phyloP scores from a whole-genome alignment of 2,113 vertebrate species.

The Pelvicachromis taeniatus region DNA sequence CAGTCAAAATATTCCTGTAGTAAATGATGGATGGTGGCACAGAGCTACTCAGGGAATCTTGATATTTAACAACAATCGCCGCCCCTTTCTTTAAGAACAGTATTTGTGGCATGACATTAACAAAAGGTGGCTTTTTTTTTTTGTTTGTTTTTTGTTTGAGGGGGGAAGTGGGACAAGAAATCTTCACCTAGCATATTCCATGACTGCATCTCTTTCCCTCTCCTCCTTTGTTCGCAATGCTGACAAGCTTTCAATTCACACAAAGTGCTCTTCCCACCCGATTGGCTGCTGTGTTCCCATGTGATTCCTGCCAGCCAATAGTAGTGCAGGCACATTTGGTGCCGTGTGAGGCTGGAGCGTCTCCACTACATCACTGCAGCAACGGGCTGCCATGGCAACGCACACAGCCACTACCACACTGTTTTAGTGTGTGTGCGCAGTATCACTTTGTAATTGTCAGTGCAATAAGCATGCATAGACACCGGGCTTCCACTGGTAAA shows the following conservation, averaged over 20 bases:
- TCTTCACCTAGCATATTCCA: constrained; percentile 22
- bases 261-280: constrained; percentile 58
- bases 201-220: constrained; percentile 48
- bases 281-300: constrained; percentile 60
- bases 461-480: not conserved
- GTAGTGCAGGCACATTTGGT: constrained; percentile 60
- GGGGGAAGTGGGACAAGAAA: not conserved
- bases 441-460: constrained; percentile 7
- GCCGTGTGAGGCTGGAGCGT: constrained; percentile 60
- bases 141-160: no score
- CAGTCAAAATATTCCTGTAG: constrained; percentile 8
- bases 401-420: constrained; percentile 49
- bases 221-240: constrained; percentile 63
- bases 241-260: constrained; percentile 72
- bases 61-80: not conserved
- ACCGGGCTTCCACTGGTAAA: not conserved
- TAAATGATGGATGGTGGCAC: not conserved
- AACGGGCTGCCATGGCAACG: constrained; percentile 79
- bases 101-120: not conserved
- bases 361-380: constrained; percentile 70
- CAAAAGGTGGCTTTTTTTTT: not conserved
- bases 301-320: constrained; percentile 58
- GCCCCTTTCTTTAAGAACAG: not conserved
- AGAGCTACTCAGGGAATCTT: not conserved
- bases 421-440: not conserved